Evolutionary conservation across 2,113 vertebrate species (phyloP), one percentile per base, ranked within the genome.

Genomic region (Sphaerodactylus townsendi): DNA sequence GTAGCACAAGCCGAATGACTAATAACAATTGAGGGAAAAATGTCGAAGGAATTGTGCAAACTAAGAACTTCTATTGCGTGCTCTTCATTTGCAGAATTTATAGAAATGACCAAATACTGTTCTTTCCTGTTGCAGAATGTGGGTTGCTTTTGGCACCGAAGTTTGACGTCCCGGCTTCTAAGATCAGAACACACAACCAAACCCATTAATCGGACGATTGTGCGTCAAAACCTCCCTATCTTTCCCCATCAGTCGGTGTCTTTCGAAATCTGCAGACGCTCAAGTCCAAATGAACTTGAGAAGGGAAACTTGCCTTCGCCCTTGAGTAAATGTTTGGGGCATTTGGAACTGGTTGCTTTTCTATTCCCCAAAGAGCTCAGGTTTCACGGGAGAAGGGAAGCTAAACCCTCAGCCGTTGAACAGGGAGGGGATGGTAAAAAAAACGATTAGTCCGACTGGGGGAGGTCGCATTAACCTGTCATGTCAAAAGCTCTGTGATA

Each of bases 311-410:
- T n/a, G n/a, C 76, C 62, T 8, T 21, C 1, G 66, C 59, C 23
- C 72, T 7, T 28, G 1, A 1, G 21, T 66, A 86, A 77, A 50
- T 4, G 86, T 88, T 81, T 74, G 85, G 7, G 21, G 68, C 48
- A 0, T 87, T 89, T 85, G 72, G 84, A 86, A 86, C 90, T 62
- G 84, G 25, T 84, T 85, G 88, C 90, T 88, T 91, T 86, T 59
- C 80, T 91, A 81, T 83, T 81, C 90, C 86, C 92, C 44, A 10
- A 1, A 83, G 91, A 85, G 85, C 95, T 96, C 94, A 39, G 86
- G 89, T 97, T 97, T 96, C 95, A 81, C 21, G 10, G 84, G 87
- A 77, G 94, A 87, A 95, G 94, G 95, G 94, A 88, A 95, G 91
- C 91, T 83, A 93, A 92, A 95, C 93, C 44, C 21, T 72, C 95